Evolutionary conservation across 2,888 invertebrate genomes (phyloP).

Genomic region (Eupithecia pulchellata): DNA sequence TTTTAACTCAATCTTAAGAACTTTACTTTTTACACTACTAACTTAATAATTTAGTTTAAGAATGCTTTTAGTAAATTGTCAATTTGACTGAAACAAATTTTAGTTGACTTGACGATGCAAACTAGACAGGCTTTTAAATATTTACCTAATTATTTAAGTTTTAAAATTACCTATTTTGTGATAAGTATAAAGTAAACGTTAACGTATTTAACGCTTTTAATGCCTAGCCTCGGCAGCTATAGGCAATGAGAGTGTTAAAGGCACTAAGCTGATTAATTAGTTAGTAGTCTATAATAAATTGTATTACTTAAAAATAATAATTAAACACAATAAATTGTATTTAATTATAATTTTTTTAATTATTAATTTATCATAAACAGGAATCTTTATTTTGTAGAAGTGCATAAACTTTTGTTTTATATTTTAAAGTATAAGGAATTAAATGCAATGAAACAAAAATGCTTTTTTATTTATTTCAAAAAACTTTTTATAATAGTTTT

Average conservation of each 20-base stretch:
- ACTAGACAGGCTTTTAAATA: not conserved
- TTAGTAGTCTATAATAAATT: too few relatives aligned
- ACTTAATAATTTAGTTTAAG: not conserved
- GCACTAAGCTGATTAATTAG: too few relatives aligned
- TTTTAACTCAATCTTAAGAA: not conserved
- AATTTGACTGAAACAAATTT: not conserved
- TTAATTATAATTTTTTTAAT: too few relatives aligned
- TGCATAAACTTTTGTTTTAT: not conserved
- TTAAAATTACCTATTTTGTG: not conserved
- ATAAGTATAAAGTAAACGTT: not conserved
- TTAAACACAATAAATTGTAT: too few relatives aligned
- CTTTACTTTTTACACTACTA: not conserved
- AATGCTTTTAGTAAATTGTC: not conserved
- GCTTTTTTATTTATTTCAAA: not conserved
- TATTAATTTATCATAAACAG: too few relatives aligned
- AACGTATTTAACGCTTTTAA: too few relatives aligned
- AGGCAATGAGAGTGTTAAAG: too few relatives aligned
- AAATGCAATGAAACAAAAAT: not conserved
- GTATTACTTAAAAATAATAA: too few relatives aligned
- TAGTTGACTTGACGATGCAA: conserved; percentile 6
- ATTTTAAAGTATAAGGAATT: not conserved
- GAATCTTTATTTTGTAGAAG: too few relatives aligned
- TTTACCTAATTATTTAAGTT: not conserved
- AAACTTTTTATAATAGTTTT: too few relatives aligned
- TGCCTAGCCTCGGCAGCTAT: too few relatives aligned